Evolutionary conservation across 2,113 vertebrate species (phyloP).

Genomic region (Chloebia gouldiae): DNA sequence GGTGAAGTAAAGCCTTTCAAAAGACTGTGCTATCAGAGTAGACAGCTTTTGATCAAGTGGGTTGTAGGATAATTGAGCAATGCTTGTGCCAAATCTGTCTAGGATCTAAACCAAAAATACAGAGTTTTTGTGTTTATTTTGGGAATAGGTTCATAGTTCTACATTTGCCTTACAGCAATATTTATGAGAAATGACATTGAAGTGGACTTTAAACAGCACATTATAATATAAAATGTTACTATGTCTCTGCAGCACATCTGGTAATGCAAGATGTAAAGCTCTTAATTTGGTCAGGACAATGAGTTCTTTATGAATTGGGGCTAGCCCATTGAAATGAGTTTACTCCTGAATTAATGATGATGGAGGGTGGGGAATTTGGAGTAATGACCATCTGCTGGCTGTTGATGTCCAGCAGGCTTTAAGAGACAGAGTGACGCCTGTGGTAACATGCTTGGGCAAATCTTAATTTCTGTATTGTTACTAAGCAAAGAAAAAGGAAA

Average conservation of each 20-base stretch:
- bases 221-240: neutral
- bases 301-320: slow-evolving; percentile 34
- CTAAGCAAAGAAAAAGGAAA: neutral
- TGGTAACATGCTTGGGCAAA: neutral
- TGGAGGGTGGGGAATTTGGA: neutral
- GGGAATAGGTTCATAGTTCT: neutral
- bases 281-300: slow-evolving; percentile 48
- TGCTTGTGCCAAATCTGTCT: neutral
- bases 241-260: slow-evolving; percentile 23
- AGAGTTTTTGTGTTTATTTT: slow-evolving; percentile 8
- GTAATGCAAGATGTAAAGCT: neutral
- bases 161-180: neutral
- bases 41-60: neutral
- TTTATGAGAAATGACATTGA: slow-evolving; percentile 6
- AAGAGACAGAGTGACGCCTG: neutral
- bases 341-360: slow-evolving; percentile 49
- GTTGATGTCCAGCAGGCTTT: neutral
- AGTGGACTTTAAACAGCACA: neutral
- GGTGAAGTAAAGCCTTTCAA: neutral
- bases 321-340: neutral
- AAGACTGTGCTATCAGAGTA: neutral
- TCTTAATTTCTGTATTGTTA: neutral
- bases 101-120: neutral
- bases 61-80: neutral
- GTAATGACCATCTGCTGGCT: slow-evolving; percentile 42